Evolutionary conservation across 2,888 invertebrate genomes (phyloP), one percentile per base, ranked within the genome.

Genomic region (Eilema caniola): DNA sequence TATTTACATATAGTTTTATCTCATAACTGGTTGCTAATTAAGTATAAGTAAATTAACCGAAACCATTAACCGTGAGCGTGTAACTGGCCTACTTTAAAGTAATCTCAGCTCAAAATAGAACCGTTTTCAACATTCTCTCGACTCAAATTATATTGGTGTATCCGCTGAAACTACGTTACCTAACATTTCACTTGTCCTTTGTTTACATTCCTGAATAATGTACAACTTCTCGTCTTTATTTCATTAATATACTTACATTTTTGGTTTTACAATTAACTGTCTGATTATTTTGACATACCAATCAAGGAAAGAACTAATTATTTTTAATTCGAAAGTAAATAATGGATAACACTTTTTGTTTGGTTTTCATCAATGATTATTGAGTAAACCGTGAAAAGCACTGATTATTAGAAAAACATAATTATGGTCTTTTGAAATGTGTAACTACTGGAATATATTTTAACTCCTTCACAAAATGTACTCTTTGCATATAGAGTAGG

Each of bases 91-190:
- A 76, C 74, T 20, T 37, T 62, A 31, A 72, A 78, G 70, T 83
- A 81, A 83, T 86, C 83, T 83, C 77, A 59, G 75, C 82, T 81
- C 72, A 78, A 85, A 87, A 87, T 88, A 88, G 84, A 83, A 70
- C 67, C 60, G 81, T 84, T 86, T 82, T 83, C 80, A 82, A 86
- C 86, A 87, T 86, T 81, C 83, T 80, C 78, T 75, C 69, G 79
- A 67, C 73, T 78, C 76, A 83, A 86, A 84, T 86, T 85, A 41
- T 53, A 88, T 86, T 84, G 76, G 83, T 74, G 78, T 82, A 79
- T 79, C 76, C 79, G 78, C 69, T 73, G 78, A 80, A 86, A 84
- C 85, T 86, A 79, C 72, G 78, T 80, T 83, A 74, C 62, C 79
- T 72, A 74, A 77, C 74, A 68, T 69, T 76, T 80, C 64, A 75